phyloP scores from a whole-genome alignment of 2,797 vertebrate species.

The Clamator glandarius region DNA sequence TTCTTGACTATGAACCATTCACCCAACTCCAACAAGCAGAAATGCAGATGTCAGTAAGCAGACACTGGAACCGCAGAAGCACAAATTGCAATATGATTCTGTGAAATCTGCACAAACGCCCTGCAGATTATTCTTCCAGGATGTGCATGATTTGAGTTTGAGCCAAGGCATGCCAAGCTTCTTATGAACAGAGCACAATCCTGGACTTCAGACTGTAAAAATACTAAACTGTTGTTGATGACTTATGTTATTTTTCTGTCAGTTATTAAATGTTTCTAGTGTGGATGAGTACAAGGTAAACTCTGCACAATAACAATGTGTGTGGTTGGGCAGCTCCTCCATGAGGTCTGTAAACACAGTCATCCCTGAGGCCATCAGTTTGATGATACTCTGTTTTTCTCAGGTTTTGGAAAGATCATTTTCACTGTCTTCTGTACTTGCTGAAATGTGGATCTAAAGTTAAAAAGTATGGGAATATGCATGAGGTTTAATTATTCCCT shows the following conservation, averaged over 20 bases:
- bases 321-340: background rate
- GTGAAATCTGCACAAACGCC: background rate
- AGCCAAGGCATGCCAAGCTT: background rate
- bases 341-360: background rate
- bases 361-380: too few relatives aligned
- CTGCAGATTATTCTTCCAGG: background rate
- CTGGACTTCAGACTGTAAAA: background rate
- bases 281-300: background rate
- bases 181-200: background rate
- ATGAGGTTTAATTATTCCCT: background rate
- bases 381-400: background rate
- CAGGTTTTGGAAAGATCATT: background rate
- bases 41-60: background rate
- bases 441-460: background rate
- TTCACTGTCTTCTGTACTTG: background rate
- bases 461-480: background rate
- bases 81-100: background rate
- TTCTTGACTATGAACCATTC: background rate
- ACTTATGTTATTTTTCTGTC: background rate
- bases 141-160: background rate
- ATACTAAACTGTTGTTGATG: background rate
- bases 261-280: background rate
- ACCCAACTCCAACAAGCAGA: background rate
- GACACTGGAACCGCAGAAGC: background rate
- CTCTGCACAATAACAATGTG: rapidly evolving